Percentiles rank a stretch among this genome's conserved stretches.
Conservation (phyloP, 2,888 invertebrate species). For the Sthenelais limicola region DNA sequence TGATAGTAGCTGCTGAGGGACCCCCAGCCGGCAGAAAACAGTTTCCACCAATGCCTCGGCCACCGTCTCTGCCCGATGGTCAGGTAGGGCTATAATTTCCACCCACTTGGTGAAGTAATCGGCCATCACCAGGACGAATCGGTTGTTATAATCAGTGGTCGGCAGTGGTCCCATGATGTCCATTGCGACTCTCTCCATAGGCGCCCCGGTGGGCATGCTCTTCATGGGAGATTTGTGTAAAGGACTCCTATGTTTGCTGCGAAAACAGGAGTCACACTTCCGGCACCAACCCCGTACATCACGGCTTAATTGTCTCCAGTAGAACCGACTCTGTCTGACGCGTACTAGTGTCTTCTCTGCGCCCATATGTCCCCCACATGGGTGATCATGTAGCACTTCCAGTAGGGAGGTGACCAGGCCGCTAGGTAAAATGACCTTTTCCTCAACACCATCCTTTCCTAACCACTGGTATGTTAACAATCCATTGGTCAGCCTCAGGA, state of each 20-base stretch:
- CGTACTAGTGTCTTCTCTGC: background rate
- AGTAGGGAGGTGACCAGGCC: background rate
- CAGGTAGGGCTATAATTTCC: slow-evolving; percentile 19
- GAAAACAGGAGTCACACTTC: background rate
- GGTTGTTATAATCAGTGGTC: too few relatives aligned
- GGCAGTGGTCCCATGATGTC: slow-evolving; percentile 13
- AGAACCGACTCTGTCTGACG: background rate
- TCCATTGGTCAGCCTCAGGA: background rate
- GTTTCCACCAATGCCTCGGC: slow-evolving; percentile 3
- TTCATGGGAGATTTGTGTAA: background rate
- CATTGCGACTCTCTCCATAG: background rate
- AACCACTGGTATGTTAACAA: background rate
- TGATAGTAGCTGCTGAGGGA: slow-evolving; percentile 8
- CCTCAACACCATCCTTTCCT: background rate
- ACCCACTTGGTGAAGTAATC: slow-evolving; percentile 24
- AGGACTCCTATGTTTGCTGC: background rate
- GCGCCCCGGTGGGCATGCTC: slow-evolving; percentile 1
- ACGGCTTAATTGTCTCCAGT: background rate
- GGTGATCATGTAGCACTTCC: background rate
- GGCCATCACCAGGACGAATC: slow-evolving; percentile 4
- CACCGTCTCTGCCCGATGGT: slow-evolving; percentile 16
- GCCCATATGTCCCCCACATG: background rate
- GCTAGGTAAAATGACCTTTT: background rate
- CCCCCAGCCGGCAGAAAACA: slow-evolving; percentile 1
- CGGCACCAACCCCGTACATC: background rate